These are phyloP conservation scores for Hemicrepidius hirtus DNA, from an alignment of 2,888 invertebrate species.

Conservation along the genomic window DNA sequence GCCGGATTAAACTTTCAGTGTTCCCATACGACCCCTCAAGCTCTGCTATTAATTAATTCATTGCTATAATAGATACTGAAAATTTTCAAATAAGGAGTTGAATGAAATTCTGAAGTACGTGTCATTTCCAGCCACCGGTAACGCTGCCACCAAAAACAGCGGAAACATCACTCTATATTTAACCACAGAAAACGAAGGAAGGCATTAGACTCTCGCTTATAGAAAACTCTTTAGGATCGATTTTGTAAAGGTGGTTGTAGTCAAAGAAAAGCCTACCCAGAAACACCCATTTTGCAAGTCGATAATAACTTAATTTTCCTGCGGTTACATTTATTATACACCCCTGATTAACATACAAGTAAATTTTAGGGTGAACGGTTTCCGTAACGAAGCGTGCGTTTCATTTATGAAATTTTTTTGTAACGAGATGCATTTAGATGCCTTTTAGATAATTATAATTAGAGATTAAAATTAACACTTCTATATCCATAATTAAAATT, in stretches of 20 bases:
- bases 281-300: neutral
- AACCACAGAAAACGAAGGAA: neutral
- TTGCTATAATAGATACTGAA: conserved; percentile 4
- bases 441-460: no score
- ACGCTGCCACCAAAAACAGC: neutral
- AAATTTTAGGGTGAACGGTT: conserved; percentile 16
- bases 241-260: neutral
- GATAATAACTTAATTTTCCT: neutral
- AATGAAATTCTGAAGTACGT: conserved; percentile 6
- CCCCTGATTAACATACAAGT: conserved; percentile 5
- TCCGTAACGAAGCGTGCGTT: neutral
- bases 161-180: conserved; percentile 1
- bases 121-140: neutral
- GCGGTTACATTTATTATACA: neutral
- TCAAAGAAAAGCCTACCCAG: neutral
- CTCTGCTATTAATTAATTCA: conserved; percentile 24
- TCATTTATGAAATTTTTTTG: neutral
- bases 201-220: neutral
- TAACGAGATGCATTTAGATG: no score
- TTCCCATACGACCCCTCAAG: neutral
- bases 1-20: conserved; percentile 1
- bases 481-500: no score
- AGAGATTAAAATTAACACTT: no score
- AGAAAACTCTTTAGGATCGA: neutral
- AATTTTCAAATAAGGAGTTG: conserved; percentile 4